Evolutionary conservation across 1,140 invertebrate genomes (phyloP), one percentile per base, ranked within the genome.

Genomic region (Aradophagus sp.): DNA sequence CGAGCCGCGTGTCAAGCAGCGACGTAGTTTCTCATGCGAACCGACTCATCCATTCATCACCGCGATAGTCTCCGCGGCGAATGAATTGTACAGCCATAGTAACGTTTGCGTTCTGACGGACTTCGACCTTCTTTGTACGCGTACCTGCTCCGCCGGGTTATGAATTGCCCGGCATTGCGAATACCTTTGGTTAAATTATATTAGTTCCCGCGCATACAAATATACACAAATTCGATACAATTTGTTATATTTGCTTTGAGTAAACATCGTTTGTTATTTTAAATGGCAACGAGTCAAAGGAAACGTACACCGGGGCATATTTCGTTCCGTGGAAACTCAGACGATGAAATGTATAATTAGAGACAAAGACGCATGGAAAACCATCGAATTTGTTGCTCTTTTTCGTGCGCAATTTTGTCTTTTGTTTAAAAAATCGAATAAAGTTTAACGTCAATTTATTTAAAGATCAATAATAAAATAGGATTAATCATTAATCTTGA

Each of bases 1-100:
- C n/a, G n/a, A n/a, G 66, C 56, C 62, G 62, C 66, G 62, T 69
- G 56, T 69, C 66, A 69, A 69, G 62, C 56, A 69, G 66, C 66
- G 42, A 56, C 66, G 56, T 58, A 61, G 34, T 69, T 62, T 56
- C 66, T 69, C 66, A 69, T 69, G 62, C 32, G 62, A 31, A 38
- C 36, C 48, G 56, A 50, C 67, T 70, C 52, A 58, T 63, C 67
- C 58, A 70, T 70, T 63, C 58, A 63, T 70, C 67, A 70, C 52
- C 35, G 58, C 67, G 58, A 69, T 56, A 62, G 66, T 62, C 58
- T 69, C 56, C 32, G 20, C 50, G 27, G 50, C 56, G 50, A 44
- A 56, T 69, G 66, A 69, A 69, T 70, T 45, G 67, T 58, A 69
- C 31, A 26, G 48, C 50, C 38, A 45, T 47, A 47, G 67, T 41